phyloP scores from a whole-genome alignment of 2,113 vertebrate genomes.

The Ptilonorhynchus violaceus region DNA sequence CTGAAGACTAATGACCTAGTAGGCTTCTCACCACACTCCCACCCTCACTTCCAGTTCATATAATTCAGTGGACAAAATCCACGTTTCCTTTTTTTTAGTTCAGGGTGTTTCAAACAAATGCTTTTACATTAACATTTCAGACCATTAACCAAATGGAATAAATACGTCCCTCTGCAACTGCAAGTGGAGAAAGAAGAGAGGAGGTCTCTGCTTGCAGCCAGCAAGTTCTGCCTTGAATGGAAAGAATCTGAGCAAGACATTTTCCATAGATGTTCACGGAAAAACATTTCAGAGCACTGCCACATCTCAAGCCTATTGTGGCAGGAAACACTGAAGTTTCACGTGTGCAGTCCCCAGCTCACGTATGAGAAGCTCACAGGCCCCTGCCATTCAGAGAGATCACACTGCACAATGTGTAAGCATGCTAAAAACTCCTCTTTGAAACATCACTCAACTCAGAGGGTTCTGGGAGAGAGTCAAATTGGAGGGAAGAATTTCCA shows the following conservation, averaged over 20 bases:
- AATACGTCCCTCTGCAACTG: neutral
- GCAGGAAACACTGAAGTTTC: conserved; percentile 26
- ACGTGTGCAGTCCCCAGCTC: neutral
- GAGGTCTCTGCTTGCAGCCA: conserved; percentile 11
- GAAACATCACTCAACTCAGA: neutral
- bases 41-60: neutral
- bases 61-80: neutral
- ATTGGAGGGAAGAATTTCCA: neutral
- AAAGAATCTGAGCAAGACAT: conserved; percentile 53
- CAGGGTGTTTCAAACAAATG: neutral
- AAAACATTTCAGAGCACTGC: conserved; percentile 31
- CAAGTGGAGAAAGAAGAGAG: conserved; percentile 1
- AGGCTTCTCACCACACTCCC: neutral
- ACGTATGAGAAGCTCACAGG: neutral
- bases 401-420: neutral
- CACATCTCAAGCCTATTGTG: conserved; percentile 32
- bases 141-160: neutral
- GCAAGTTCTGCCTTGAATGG: conserved; percentile 41
- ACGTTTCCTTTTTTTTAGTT: neutral
- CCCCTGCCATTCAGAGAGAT: neutral
- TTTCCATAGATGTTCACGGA: conserved; percentile 55
- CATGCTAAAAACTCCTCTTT: neutral
- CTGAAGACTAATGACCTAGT: neutral
- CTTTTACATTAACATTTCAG: neutral
- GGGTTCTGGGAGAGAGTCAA: neutral